Base-by-base conservation (phyloP, 2,797 vertebrate genomes). In the Thripadectes ignobilis region DNA sequence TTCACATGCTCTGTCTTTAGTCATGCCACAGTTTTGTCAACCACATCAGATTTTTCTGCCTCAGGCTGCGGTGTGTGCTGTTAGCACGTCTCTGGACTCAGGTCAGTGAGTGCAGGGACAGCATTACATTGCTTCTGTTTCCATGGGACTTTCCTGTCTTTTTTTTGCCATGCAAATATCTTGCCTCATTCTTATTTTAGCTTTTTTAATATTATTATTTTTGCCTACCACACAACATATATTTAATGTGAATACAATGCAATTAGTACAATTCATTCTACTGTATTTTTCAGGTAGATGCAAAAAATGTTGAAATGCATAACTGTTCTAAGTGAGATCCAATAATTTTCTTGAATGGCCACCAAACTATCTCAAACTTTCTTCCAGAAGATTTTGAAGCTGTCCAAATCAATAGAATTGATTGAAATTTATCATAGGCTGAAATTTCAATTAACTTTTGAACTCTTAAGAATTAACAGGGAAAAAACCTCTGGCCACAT, bases 1-100 rank as follows among this genome's bases (percentile, higher is more conserved):
- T 92, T 94, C 91, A 93, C 91, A 89, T 94, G 94, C 91, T 95
- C 94, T 90, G 55, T 93, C 95, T 96, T 96, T 95, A 97, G 94
- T 95, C 95, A 96, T 88, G 94, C 95, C 94, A 93, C 92, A 89
- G 88, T 96, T 96, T 97, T 87, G 90, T 96, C 90, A 96, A 83
- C 83, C 86, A 77, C 93, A 95, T 96, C 96, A 95, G 77, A 96
- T 97, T 96, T 94, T 95, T 55, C 83, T 93, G 88, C 95, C 91
- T 89, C 7, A 1, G 95, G 95, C 92, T 71, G 65, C 0, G 1
- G 83, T 77, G 92, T 92, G 67, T 63, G 71, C 83, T 92, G 73
- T 79, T 95, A 95, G 90, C 89, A 62, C 72, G 55, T 89, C 89
- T 96, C 54, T 0, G 32, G 95, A 83, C 95, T 92, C 93, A 85